Base-by-base conservation (phyloP, 2,888 invertebrate species). In the Xanthorhoe designata region DNA sequence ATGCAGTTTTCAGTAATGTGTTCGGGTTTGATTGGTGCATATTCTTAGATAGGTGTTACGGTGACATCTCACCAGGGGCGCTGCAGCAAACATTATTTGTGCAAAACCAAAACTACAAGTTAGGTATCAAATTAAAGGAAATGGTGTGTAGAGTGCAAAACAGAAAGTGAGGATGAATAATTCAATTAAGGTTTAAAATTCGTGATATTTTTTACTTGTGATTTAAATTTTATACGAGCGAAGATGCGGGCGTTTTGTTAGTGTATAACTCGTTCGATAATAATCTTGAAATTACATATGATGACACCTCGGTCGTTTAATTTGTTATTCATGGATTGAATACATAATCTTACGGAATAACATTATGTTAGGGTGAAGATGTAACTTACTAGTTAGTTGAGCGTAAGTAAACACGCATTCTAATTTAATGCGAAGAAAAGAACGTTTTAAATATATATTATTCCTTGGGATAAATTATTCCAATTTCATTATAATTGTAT, bases 301-400 rank as follows among this genome's bases (percentile, higher is more conserved):
- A 13, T 13, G 38, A 13, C 38, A 13, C 4, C 13, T 4, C 24
- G 24, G 38, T 38, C 17, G 38, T 38, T 47, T 58, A 45, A 66
- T 61, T 61, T 61, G 49, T 50, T 61, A 49, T 61, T 50, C 56
- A 42, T 49, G 13, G 7, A 51, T 47, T 47, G 7, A 47, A 17
- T 51, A 53, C 35, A 49, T 64, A 55, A 61, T 49, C 13, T 61
- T 53, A 35, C 35, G 9, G 24, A 38, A 49, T 47, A 15, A 47
- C 7, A 47, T 15, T 13, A 15, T 17, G 1, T 15, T 7, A 0
- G 13, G 17, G 15, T 17, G 2, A 2, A 15, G 4, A 45, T 45
- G 3, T 47, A 17, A 15, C 7, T 17, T 8, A 13, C 6, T 17
- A 47, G 47, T 17, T 45, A n/a, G 6, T 45, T 6, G n/a, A n/a